These are phyloP conservation scores for Pycnonotus jocosus DNA, from an alignment of 2,113 vertebrate genomes.

Conservation along the genomic window DNA sequence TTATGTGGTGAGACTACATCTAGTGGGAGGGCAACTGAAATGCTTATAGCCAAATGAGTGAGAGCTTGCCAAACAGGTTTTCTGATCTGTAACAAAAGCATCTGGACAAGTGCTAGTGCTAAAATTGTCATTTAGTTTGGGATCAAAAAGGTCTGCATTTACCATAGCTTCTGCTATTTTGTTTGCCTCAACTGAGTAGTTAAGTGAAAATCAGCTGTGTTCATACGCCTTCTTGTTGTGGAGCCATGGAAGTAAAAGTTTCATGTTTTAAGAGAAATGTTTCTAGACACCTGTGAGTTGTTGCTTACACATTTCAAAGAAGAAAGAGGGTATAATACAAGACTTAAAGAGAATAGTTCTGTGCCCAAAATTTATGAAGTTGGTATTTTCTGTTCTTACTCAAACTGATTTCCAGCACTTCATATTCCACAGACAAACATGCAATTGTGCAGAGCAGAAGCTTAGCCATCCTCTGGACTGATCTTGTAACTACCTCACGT, in stretches of 20 bases:
- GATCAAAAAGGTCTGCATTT: constrained; percentile 38
- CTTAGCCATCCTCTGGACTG: background rate
- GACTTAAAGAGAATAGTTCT: background rate
- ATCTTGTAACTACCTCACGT: background rate
- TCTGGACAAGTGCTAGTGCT: constrained; percentile 54
- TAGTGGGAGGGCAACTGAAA: constrained; percentile 56
- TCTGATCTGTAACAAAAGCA: constrained; percentile 63
- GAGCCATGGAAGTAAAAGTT: background rate
- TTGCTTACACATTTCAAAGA: background rate
- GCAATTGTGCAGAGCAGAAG: background rate
- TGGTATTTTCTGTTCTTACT: background rate
- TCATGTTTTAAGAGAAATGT: background rate
- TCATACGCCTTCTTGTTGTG: background rate
- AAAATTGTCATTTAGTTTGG: constrained; percentile 28
- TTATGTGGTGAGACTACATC: constrained; percentile 33
- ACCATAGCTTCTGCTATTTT: constrained; percentile 10
- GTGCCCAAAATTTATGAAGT: background rate
- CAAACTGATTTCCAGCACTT: background rate
- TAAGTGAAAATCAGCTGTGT: background rate
- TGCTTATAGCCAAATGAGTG: constrained; percentile 39
- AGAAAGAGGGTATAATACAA: background rate
- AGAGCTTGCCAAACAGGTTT: constrained; percentile 60
- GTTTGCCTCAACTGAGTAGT: constrained; percentile 1
- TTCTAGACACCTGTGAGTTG: background rate
- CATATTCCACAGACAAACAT: background rate